A percentile compares a stretch with the other conserved stretches of the same genome.
These are phyloP conservation scores for Rhinichthys osculus DNA, from an alignment of 2,797 vertebrate genomes.

Conservation along the genomic window DNA sequence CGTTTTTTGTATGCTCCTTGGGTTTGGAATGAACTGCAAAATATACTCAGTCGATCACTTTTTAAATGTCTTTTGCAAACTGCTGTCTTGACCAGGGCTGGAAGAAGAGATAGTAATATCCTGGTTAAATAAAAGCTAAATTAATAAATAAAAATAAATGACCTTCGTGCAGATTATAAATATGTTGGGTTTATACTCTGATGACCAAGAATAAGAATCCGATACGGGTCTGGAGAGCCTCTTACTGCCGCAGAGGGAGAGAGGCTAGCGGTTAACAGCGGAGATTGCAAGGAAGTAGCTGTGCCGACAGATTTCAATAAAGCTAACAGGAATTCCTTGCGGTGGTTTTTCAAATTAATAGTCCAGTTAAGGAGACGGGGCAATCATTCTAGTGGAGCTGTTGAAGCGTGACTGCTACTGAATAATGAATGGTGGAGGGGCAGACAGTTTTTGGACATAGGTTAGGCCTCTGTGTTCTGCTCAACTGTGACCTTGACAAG, in stretches of 20 bases:
- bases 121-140: background rate
- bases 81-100: background rate
- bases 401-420: conserved; percentile 45
- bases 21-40: background rate
- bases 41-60: background rate
- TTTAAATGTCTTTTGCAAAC: background rate
- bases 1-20: background rate
- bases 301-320: conserved; percentile 62
- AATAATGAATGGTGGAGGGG: conserved; percentile 63
- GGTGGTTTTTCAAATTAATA: conserved; percentile 61
- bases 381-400: conserved; percentile 56
- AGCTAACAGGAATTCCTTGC: conserved; percentile 56
- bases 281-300: conserved; percentile 50
- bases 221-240: conserved; percentile 46
- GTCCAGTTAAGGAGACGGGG: conserved; percentile 54
- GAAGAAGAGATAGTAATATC: background rate
- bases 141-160: background rate
- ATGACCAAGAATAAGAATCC: conserved; percentile 16
- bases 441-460: conserved; percentile 17
- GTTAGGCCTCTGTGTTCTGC: conserved; percentile 41
- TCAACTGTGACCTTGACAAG: conserved; percentile 63
- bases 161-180: background rate
- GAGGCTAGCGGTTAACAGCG: conserved; percentile 50
- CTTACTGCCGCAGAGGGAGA: conserved; percentile 43
- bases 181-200: background rate